phyloP scores from a whole-genome alignment of 2,888 invertebrate species.

The Scaptomyza flava region DNA sequence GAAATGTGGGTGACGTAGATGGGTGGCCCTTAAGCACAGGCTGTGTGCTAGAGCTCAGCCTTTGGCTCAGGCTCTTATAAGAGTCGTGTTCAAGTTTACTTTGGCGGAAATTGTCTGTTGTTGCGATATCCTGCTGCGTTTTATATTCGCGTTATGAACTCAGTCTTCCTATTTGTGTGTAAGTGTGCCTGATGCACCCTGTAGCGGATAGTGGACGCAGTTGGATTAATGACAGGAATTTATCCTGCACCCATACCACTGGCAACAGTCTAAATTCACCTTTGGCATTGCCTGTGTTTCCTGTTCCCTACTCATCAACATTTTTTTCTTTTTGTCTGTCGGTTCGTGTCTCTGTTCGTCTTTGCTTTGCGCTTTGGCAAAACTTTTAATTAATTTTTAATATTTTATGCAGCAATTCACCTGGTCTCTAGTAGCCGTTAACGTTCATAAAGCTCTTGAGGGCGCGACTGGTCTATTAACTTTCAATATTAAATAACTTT shows the following conservation, averaged over 20 bases:
- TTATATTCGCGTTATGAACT: slow-evolving; percentile 81
- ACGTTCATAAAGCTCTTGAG: slow-evolving; percentile 20
- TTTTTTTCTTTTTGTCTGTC: slow-evolving; percentile 24
- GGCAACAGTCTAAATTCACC: slow-evolving; percentile 50
- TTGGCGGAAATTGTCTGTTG: slow-evolving; percentile 82
- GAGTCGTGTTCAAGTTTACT: slow-evolving; percentile 74
- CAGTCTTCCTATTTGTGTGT: slow-evolving; percentile 6
- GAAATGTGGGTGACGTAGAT: slow-evolving; percentile 48
- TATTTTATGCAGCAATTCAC: slow-evolving; percentile 54
- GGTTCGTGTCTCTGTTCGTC: slow-evolving; percentile 27
- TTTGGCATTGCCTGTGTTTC: slow-evolving; percentile 25
- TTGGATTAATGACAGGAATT: slow-evolving; percentile 70
- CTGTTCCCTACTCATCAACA: slow-evolving; percentile 16
- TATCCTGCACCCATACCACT: slow-evolving; percentile 13
- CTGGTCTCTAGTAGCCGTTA: slow-evolving; percentile 8
- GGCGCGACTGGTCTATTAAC: neutral
- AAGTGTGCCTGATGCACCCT: slow-evolving; percentile 26
- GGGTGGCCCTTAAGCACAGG: slow-evolving; percentile 18
- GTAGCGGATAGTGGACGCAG: slow-evolving; percentile 34
- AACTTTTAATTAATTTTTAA: slow-evolving; percentile 79
- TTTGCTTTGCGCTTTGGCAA: slow-evolving; percentile 54
- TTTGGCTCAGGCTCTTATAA: slow-evolving; percentile 22
- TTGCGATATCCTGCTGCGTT: slow-evolving; percentile 82
- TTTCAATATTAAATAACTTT: neutral
- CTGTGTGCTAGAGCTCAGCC: neutral